These are phyloP conservation scores for Lagria hirta DNA, from an alignment of 2,888 invertebrate genomes.

Conservation along the genomic window DNA sequence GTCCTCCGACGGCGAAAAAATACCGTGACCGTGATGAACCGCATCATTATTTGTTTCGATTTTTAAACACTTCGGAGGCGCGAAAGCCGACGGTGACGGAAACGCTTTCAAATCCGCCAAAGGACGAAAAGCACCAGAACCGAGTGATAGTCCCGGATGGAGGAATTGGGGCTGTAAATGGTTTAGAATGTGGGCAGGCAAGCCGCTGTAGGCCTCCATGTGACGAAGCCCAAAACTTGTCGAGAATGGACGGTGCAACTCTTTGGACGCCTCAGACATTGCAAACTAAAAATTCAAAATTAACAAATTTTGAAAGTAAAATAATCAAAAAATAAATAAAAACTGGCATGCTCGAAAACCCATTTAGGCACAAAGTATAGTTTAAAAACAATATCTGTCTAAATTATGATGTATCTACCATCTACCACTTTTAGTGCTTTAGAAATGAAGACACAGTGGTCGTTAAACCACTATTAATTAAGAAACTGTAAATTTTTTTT, in stretches of 20 bases:
- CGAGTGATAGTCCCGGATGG: conserved; percentile 65
- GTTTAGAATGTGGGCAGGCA: conserved; percentile 67
- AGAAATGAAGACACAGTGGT: no score
- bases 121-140: conserved; percentile 62
- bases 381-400: conserved; percentile 2
- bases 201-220: conserved; percentile 62
- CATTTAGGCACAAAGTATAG: no score
- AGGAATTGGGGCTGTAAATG: conserved; percentile 73
- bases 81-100: conserved; percentile 65
- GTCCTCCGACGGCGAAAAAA: conserved; percentile 53
- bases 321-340: conserved; percentile 4
- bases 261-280: conserved; percentile 60
- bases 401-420: no score
- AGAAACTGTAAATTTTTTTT: background rate
- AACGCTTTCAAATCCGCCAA: conserved; percentile 60
- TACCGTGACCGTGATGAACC: conserved; percentile 46
- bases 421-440: no score
- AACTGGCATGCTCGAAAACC: background rate
- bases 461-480: conserved; percentile 3
- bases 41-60: conserved; percentile 53
- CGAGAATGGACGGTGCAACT: conserved; percentile 67
- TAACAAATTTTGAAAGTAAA: conserved; percentile 5
- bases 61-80: conserved; percentile 67
- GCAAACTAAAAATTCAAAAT: conserved; percentile 47
- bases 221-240: conserved; percentile 58